phyloP scores from a whole-genome alignment of 2,888 invertebrate species.

The Eupsilia transversa region DNA sequence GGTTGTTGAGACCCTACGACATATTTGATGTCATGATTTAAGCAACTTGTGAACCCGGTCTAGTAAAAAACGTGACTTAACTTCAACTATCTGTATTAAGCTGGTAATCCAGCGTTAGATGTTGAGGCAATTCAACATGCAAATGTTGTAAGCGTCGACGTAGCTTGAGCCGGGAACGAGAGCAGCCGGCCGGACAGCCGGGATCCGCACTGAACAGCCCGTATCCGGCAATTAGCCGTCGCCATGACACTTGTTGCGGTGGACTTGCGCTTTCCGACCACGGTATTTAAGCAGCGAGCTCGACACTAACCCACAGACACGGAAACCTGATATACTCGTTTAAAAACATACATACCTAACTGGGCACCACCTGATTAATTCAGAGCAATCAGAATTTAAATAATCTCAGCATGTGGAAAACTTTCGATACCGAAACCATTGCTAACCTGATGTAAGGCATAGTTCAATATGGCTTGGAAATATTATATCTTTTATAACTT shows the following conservation, averaged over 20 bases:
- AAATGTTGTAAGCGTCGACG: not conserved
- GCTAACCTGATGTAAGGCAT: not conserved
- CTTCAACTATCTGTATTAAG: not conserved
- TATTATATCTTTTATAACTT: not conserved
- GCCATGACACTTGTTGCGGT: constrained; percentile 62
- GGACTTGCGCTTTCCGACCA: constrained; percentile 30
- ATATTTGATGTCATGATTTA: constrained; percentile 10
- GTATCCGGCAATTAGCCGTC: constrained; percentile 56
- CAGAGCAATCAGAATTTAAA: constrained; percentile 3
- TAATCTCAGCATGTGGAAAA: not conserved
- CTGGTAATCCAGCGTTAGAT: not conserved
- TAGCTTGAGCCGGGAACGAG: constrained; percentile 5
- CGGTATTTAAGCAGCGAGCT: constrained; percentile 13
- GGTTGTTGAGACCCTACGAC: constrained; percentile 32
- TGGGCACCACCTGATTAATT: constrained; percentile 2
- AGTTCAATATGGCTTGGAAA: not conserved
- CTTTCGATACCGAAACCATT: not conserved
- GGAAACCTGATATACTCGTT: constrained; percentile 28
- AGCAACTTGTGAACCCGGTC: constrained; percentile 4
- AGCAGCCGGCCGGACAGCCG: constrained; percentile 15
- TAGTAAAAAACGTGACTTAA: not conserved
- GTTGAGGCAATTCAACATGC: not conserved
- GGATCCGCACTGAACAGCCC: constrained; percentile 34
- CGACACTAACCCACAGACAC: constrained; percentile 14
- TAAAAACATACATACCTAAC: constrained; percentile 1